phyloP scores from a whole-genome alignment of 2,797 vertebrate genomes.

The Ctenochaetus hawaiiensis region DNA sequence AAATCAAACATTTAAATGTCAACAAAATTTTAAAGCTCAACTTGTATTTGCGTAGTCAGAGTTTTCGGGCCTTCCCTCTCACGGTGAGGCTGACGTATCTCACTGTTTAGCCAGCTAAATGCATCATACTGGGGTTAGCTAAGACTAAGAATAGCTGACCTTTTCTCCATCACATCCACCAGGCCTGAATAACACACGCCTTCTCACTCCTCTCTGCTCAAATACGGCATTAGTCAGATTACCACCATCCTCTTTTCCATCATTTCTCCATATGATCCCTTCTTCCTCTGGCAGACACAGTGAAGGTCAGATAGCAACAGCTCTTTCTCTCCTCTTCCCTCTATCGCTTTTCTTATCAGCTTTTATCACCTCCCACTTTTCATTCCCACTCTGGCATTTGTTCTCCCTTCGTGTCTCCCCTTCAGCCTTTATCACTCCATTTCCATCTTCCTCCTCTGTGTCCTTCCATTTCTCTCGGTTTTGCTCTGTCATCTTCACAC shows the following conservation, averaged over 20 bases:
- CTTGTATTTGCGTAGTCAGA: neutral
- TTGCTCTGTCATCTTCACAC: constrained; percentile 59
- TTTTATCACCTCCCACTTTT: constrained; percentile 65
- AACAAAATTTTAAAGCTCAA: neutral
- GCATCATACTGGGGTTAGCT: constrained; percentile 48
- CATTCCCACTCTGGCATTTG: constrained; percentile 47
- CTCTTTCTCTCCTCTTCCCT: constrained; percentile 49
- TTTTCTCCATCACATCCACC: constrained; percentile 71
- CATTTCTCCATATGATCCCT: constrained; percentile 62
- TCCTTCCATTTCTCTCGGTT: constrained; percentile 39
- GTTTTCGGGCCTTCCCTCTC: constrained; percentile 19
- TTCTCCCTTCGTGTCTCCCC: constrained; percentile 38
- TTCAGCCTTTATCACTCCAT: constrained; percentile 52
- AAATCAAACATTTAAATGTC: neutral
- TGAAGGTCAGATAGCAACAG: constrained; percentile 75
- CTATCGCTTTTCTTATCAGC: constrained; percentile 60
- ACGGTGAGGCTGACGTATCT: constrained; percentile 10
- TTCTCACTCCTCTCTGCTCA: constrained; percentile 68
- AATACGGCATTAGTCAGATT: constrained; percentile 77
- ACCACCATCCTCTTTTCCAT: constrained; percentile 62
- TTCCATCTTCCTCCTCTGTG: constrained; percentile 21
- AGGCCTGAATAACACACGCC: constrained; percentile 67
- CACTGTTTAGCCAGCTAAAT: constrained; percentile 51
- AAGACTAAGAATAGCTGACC: constrained; percentile 78
- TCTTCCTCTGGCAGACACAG: constrained; percentile 61